A percentile compares a stretch with the other conserved stretches of the same genome.
These are phyloP conservation scores for Pemphredon lugubris DNA, from an alignment of 2,888 invertebrate genomes.

Conservation along the genomic window DNA sequence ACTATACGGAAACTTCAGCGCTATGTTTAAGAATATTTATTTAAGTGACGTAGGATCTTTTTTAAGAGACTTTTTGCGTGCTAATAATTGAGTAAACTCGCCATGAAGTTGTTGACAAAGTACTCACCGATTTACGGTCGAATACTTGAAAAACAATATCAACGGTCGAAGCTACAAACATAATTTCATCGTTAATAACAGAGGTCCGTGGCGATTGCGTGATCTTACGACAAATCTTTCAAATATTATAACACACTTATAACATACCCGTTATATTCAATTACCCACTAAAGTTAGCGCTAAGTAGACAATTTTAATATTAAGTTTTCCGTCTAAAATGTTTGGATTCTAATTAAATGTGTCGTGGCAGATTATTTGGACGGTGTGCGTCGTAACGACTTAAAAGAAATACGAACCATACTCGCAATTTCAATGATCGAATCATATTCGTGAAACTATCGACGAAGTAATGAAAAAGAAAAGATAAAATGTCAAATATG, in stretches of 20 bases:
- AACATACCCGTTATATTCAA: slow-evolving; percentile 45
- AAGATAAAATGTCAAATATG: neutral
- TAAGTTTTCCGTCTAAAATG: slow-evolving; percentile 49
- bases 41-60: slow-evolving; percentile 39
- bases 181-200: neutral
- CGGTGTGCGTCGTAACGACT: neutral
- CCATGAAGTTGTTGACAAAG: slow-evolving; percentile 8
- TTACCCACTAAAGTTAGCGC: slow-evolving; percentile 47
- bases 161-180: slow-evolving; percentile 7
- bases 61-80: slow-evolving; percentile 22
- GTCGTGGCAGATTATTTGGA: no score
- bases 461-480: neutral
- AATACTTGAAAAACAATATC: slow-evolving; percentile 10
- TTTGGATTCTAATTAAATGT: slow-evolving; percentile 10
- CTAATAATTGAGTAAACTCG: slow-evolving; percentile 29
- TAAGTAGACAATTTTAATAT: slow-evolving; percentile 64
- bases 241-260: slow-evolving; percentile 31
- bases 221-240: slow-evolving; percentile 22
- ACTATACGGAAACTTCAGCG: slow-evolving; percentile 34
- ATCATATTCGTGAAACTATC: neutral
- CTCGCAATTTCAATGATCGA: no score
- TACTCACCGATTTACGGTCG: slow-evolving; percentile 1
- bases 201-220: neutral
- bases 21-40: slow-evolving; percentile 53
- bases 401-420: no score